These are phyloP conservation scores for Muricea muricata DNA, from an alignment of 92 coral and sea anemone species.

Conservation along the genomic window DNA sequence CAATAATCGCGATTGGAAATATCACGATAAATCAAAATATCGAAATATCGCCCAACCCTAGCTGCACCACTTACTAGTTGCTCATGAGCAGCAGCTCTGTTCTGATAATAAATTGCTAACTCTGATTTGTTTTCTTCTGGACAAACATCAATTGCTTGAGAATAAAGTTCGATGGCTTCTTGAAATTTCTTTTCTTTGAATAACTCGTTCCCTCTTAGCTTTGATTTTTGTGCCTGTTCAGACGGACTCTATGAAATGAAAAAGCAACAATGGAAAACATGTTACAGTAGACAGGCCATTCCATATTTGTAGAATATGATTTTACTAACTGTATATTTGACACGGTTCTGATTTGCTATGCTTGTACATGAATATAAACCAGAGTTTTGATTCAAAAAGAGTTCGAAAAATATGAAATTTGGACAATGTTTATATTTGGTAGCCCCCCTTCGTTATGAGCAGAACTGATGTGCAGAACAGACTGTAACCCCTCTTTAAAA, in stretches of 20 bases:
- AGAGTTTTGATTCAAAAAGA: no score
- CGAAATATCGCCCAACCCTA: background rate
- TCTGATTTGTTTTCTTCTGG: constrained; percentile 81
- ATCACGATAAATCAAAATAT: background rate
- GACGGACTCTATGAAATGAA: constrained; percentile 73
- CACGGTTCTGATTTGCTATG: no score
- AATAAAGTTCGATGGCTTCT: constrained; percentile 87
- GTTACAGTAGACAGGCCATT: no score
- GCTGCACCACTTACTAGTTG: constrained; percentile 72
- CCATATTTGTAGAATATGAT: no score
- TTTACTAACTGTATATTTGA: no score
- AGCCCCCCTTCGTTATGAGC: no score
- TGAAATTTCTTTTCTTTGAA: constrained; percentile 90
- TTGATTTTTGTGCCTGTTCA: constrained; percentile 81
- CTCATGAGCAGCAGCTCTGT: constrained; percentile 96
- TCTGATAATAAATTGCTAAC: constrained; percentile 86
- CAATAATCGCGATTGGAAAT: no score
- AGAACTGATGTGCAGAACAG: no score
- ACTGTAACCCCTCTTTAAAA: no score
- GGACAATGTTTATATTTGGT: no score
- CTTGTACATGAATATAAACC: no score
- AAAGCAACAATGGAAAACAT: background rate
- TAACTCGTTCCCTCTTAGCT: constrained; percentile 88
- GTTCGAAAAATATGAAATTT: no score
- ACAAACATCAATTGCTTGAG: constrained; percentile 90